Base-by-base conservation (phyloP, 2,888 invertebrate species). In the Acleris literana region DNA sequence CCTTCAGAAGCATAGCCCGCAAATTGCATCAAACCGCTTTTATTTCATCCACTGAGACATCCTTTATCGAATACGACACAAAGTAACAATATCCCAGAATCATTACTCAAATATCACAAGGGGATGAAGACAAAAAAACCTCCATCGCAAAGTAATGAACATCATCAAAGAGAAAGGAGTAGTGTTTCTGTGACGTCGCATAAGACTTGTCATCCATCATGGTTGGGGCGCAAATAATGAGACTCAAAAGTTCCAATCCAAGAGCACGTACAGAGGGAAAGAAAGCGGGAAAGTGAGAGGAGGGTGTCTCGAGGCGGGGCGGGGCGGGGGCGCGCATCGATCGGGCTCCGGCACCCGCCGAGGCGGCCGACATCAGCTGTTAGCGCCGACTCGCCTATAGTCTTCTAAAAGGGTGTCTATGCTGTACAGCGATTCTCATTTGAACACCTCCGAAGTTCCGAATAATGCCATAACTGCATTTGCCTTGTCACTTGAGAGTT, bases 201-300 rank as follows among this genome's bases (percentile, higher is more conserved):
- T 66, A 66, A 57, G 57, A 57, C 66, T 66, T 53, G 60, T 64
- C 64, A 61, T 68, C 60, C 68, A 64, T 64, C 64, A 64, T 57
- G 57, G 56, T 33, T 52, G 56, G 64, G 55, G 58, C 64, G 61
- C 64, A 69, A 64, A 69, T 64, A 68, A 64, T 62, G 64, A 62
- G 68, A 33, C 55, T 53, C 63, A 60, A 62, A 62, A 64, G 64
- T 69, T 59, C 59, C 60, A 69, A 69, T 64, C 64, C 62, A 60
- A 68, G 62, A 49, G 59, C 64, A 68, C 63, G 68, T 59, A 79
- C 77, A 70, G 76, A 79, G 84, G 82, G 84, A 86, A 88, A 88
- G 88, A 90, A 90, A 86, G 86, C 84, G 86, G 84, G 87, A 88
- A 89, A 88, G 87, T 87, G 85, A 84, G 84, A 81, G 81, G 81